Evolutionary conservation across 2,888 invertebrate genomes (phyloP), one percentile per base, ranked within the genome.

Genomic region (Bombylius discolor): DNA sequence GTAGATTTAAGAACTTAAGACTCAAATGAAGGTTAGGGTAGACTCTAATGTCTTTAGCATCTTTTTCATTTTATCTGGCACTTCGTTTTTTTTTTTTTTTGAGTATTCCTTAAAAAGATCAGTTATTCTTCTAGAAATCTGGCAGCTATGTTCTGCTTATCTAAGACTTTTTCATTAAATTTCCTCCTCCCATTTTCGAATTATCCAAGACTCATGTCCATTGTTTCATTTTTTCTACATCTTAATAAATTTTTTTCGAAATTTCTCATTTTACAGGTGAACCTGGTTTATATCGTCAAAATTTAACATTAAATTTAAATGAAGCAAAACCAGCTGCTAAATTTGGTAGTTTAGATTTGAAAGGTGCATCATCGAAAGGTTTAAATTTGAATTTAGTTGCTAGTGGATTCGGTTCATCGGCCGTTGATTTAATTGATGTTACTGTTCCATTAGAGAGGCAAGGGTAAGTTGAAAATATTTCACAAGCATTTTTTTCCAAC

Each of bases 371-470:
- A 39, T 69, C 66, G 58, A 70, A 73, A 64, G 81, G 81, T 68
- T 74, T 89, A 66, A 87, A 84, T 66, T 78, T 89, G 67, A 88
- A 88, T 76, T 78, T 89, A 66, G 53, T 64, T 60, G 52, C 49
- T 39, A 52, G 53, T 39, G 67, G 68, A 56, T 68, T 67, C 56
- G 66, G 77, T 57, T 79, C 79, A 58, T 82, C 82, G 56, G 81
- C 84, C 52, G 82, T 84, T 59, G 87, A 89, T 70, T 78, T 85
- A 60, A 84, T 93, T 62, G 91, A 93, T 69, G 81, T 85, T 7
- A 79, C 84, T 61, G 79, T 91, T 64, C 89, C 92, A 61, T 78
- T 93, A 62, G 89, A 92, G 71, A 81, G 89, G 71, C 93, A 93
- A 78, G 89, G 88, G 92, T 92, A 75, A 75, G 81, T 73, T 23